These are phyloP conservation scores for Drosophila peninsularis DNA, from an alignment of 2,888 invertebrate genomes.

Conservation along the genomic window DNA sequence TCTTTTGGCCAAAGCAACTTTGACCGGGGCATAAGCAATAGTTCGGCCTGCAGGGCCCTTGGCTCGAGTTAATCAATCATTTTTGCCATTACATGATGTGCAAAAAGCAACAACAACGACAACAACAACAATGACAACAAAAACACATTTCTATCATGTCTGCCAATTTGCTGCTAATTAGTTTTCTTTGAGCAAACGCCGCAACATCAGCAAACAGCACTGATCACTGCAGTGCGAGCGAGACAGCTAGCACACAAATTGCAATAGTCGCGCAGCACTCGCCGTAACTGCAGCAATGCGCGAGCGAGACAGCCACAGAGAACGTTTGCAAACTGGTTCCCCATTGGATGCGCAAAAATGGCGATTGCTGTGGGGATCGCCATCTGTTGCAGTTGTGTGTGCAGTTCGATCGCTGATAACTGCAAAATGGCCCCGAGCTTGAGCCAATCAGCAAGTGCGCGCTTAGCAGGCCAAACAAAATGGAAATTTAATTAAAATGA, in stretches of 20 bases:
- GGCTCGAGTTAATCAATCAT: constrained; percentile 70
- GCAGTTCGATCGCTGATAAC: constrained; percentile 11
- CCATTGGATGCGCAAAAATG: constrained; percentile 73
- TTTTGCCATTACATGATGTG: constrained; percentile 69
- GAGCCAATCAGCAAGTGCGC: constrained; percentile 9
- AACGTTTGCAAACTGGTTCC: constrained; percentile 32
- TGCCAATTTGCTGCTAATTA: constrained; percentile 70
- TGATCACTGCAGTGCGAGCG: constrained; percentile 19
- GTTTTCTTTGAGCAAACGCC: constrained; percentile 61
- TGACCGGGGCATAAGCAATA: constrained; percentile 15
- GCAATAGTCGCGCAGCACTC: constrained; percentile 5
- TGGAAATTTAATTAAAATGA: not conserved
- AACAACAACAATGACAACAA: constrained; percentile 9
- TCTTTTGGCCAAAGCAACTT: constrained; percentile 38
- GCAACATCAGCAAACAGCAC: constrained; percentile 17
- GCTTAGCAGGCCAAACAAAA: not conserved
- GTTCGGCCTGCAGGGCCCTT: constrained; percentile 29
- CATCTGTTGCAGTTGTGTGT: constrained; percentile 9
- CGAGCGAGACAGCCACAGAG: constrained; percentile 25
- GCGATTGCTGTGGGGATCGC: constrained; percentile 49
- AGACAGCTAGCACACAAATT: constrained; percentile 6
- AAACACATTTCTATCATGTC: constrained; percentile 53
- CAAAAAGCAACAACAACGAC: constrained; percentile 28
- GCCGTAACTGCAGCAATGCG: constrained; percentile 32
- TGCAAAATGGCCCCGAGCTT: constrained; percentile 1